Conservation (phyloP, 2,113 vertebrate genomes). For the Pyxicephalus adspersus region DNA sequence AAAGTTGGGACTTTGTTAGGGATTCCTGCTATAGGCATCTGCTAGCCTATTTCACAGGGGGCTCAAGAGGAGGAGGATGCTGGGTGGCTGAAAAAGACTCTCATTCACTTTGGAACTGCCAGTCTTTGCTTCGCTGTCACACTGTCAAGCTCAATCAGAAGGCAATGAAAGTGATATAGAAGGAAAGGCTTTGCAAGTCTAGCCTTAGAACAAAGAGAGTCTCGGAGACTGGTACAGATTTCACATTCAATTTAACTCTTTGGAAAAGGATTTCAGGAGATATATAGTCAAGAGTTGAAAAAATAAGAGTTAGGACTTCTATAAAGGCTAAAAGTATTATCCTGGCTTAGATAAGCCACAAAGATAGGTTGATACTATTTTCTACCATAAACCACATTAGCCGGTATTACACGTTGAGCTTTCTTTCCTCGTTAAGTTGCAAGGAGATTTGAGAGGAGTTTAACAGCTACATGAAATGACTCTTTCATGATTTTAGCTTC, state of each 20-base stretch:
- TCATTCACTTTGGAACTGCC: constrained; percentile 92
- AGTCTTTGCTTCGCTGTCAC: constrained; percentile 92
- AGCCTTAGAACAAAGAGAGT: constrained; percentile 91
- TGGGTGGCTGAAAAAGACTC: constrained; percentile 90
- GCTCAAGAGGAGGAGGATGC: constrained; percentile 77
- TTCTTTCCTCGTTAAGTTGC: constrained; percentile 91
- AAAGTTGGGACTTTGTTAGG: constrained; percentile 85
- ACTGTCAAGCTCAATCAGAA: constrained; percentile 99
- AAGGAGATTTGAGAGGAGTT: constrained; percentile 99
- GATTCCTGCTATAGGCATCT: constrained; percentile 81
- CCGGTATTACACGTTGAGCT: constrained; percentile 94
- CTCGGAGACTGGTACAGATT: constrained; percentile 94
- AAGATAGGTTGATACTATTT: constrained; percentile 91
- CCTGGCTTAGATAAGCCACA: constrained; percentile 89
- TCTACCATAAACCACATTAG: constrained; percentile 95
- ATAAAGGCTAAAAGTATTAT: constrained; percentile 90
- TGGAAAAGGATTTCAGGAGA: constrained; percentile 89
- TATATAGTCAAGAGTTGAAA: constrained; percentile 88
- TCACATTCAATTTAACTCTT: constrained; percentile 99
- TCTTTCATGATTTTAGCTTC: constrained; percentile 99
- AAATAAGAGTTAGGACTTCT: constrained; percentile 83
- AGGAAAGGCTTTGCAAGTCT: constrained; percentile 77
- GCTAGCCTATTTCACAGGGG: constrained; percentile 83
- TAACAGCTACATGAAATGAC: constrained; percentile 98
- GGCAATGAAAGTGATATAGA: constrained; percentile 86